phyloP scores from a whole-genome alignment of 2,797 vertebrate species.

The Enteromius radiatus region DNA sequence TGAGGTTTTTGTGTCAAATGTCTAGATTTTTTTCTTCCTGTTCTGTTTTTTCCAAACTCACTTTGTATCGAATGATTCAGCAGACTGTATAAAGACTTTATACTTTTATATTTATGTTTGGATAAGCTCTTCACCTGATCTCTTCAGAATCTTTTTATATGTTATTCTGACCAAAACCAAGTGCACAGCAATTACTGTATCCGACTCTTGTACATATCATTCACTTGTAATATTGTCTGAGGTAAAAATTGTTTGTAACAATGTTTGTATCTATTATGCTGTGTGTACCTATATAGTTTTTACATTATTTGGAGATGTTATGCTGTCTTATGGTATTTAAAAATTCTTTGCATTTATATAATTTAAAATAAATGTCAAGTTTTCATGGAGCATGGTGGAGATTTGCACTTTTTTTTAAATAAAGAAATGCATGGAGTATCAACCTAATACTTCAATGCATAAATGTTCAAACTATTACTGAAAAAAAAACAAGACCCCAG shows the following conservation, averaged over 20 bases:
- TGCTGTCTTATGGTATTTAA: not conserved
- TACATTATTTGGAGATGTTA: not conserved
- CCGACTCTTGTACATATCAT: not conserved
- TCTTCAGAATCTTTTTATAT: not conserved
- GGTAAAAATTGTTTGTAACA: not conserved
- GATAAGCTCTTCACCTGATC: too few species aligned
- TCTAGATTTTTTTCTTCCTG: constrained; percentile 41
- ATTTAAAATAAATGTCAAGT: not conserved
- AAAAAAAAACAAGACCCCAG: not conserved
- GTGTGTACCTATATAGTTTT: not conserved
- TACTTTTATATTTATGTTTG: not conserved
- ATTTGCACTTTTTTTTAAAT: not conserved
- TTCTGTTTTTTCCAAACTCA: constrained; percentile 46
- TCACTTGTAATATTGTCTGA: not conserved
- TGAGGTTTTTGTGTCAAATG: constrained; percentile 57
- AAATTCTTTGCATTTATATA: not conserved
- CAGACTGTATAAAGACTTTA: constrained; percentile 23
- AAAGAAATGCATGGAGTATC: not conserved
- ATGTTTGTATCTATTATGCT: not conserved
- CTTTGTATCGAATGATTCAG: constrained; percentile 62
- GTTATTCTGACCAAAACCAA: not conserved
- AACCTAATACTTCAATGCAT: not conserved
- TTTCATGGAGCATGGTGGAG: not conserved
- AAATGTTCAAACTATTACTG: not conserved
- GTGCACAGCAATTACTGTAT: not conserved